Evolutionary conservation across 2,797 vertebrate genomes (phyloP), one percentile per base, ranked within the genome.

Genomic region (Danio albolineatus): DNA sequence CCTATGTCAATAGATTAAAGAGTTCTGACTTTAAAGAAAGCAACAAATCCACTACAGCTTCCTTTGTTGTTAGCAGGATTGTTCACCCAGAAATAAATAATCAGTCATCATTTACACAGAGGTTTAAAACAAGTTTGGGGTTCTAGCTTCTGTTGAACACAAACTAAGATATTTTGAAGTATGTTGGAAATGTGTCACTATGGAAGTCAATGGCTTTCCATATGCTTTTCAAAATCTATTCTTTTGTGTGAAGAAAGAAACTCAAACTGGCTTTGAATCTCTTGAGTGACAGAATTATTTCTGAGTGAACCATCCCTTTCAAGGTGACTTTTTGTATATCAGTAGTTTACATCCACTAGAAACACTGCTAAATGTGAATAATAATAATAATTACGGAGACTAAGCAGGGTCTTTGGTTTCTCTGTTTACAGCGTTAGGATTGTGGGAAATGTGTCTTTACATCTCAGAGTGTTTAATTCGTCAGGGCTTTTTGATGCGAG

Each of bases 41-140:
- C 91, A 94, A 94, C 93, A 82, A 89, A 93, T 94, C 94, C 93
- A 95, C 93, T 89, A 90, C 92, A 81, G 92, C 94, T 95, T 94
- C 92, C 92, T 91, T 86, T 13, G 53, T 88, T 79, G 82, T 90
- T 90, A 90, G 28, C 28, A 28, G 28, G 28, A 28, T 28, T 28
- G 28, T 28, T 28, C 28, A 28, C 28, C 28, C 28, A 28, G 28
- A 28, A 28, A 28, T 28, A 28, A 28, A 28, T 28, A 28, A 28
- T 28, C 28, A 3, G 1, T 28, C 28, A 28, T 28, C 28, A 28
- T 28, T 28, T 28, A 28, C 28, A 28, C 1, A 28, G 28, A 28
- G n/a, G n/a, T n/a, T n/a, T n/a, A n/a, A n/a, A 28, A 28, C 28
- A 28, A 28, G 1, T 28, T 28, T 28, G 28, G 3, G 28, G 28